phyloP scores from a whole-genome alignment of 2,113 vertebrate genomes.

The Oreocharis arfaki region DNA sequence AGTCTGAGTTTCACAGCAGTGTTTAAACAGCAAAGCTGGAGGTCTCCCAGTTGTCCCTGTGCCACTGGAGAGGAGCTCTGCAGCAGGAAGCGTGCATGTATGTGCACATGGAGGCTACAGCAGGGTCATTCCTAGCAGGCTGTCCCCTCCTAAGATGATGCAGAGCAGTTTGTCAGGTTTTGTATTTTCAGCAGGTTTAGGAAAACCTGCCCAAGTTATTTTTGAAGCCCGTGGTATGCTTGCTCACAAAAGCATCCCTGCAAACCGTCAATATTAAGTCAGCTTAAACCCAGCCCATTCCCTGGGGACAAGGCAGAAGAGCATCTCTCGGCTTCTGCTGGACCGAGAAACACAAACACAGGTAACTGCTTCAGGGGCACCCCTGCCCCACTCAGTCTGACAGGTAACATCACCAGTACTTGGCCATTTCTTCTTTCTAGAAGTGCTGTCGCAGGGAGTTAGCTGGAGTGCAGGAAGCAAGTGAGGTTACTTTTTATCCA shows the following conservation, averaged over 20 bases:
- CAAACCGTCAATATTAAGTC: background rate
- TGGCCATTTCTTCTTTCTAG: background rate
- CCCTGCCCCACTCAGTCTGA: background rate
- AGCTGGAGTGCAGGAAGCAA: background rate
- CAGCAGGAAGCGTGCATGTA: background rate
- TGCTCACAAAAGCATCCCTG: background rate
- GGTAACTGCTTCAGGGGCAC: background rate
- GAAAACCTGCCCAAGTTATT: constrained; percentile 19
- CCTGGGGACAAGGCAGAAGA: background rate
- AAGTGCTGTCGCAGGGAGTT: background rate
- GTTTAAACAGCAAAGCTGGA: background rate
- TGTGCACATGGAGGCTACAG: accelerated
- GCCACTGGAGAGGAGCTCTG: background rate
- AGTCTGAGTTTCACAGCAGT: constrained; percentile 43
- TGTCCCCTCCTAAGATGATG: background rate
- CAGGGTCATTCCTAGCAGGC: background rate
- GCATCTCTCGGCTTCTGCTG: background rate
- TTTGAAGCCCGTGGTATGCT: background rate
- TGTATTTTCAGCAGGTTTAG: constrained; percentile 6
- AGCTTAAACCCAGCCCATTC: background rate
- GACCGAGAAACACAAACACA: accelerated
- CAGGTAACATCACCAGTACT: background rate
- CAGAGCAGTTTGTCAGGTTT: background rate
- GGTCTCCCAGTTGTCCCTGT: background rate
- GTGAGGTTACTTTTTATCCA: background rate